Conservation (phyloP, 2,113 vertebrate species). For the Ammodytes dubius region DNA sequence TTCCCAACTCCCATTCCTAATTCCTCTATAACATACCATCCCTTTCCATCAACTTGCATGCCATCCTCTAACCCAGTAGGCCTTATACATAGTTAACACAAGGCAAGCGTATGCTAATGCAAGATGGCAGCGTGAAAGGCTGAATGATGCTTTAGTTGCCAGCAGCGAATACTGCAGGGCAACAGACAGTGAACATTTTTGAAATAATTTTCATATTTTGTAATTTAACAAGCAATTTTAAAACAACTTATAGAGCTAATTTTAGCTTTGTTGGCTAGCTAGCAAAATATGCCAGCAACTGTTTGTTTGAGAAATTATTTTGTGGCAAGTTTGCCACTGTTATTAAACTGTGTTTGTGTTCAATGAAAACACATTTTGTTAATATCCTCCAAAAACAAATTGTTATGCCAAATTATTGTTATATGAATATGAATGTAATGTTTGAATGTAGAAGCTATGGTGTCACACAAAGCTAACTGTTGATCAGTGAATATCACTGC, state of each 20-base stretch:
- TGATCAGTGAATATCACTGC: neutral
- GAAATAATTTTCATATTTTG: no score
- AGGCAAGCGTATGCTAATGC: constrained; percentile 74
- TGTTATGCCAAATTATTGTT: neutral
- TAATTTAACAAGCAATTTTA: no score
- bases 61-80: constrained; percentile 58
- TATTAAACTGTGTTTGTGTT: no score
- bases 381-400: neutral
- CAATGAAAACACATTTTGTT: neutral
- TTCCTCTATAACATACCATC: constrained; percentile 52
- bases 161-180: neutral
- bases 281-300: no score
- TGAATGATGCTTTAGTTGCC: neutral
- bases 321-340: no score
- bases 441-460: neutral
- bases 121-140: constrained; percentile 45
- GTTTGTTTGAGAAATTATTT: no score
- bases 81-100: constrained; percentile 58
- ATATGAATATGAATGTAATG: neutral
- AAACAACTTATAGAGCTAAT: no score
- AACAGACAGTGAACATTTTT: no score
- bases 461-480: neutral
- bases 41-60: constrained; percentile 70
- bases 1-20: constrained; percentile 61
- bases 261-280: no score